Evolutionary conservation across 2,888 invertebrate species (phyloP).

Genomic region (Brachyptera risi): DNA sequence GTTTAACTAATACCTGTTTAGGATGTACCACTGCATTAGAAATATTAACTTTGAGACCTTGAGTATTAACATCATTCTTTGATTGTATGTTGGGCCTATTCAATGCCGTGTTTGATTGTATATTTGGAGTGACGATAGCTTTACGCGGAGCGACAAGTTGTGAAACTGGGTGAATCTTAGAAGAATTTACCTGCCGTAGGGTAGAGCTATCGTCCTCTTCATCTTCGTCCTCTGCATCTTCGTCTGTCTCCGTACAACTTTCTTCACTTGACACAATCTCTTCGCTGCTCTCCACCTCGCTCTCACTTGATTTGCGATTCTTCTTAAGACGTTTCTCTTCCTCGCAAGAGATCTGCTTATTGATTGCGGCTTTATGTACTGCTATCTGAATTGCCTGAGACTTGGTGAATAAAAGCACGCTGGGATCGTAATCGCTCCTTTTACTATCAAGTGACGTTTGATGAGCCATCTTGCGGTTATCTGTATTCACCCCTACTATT

Average conservation of each 20-base stretch:
- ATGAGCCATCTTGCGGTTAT: not conserved
- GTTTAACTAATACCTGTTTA: not conserved
- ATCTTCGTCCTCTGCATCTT: constrained; percentile 27
- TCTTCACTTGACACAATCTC: constrained; percentile 37
- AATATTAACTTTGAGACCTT: not conserved
- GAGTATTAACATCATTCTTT: not conserved
- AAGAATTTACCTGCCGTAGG: constrained; percentile 5
- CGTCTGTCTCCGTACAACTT: constrained; percentile 33
- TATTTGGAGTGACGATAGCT: too few relatives aligned
- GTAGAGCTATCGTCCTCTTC: constrained; percentile 26
- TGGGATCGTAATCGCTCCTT: constrained; percentile 40
- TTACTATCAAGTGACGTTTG: constrained; percentile 27
- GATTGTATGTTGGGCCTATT: not conserved
- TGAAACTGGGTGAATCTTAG: not conserved
- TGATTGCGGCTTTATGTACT: constrained; percentile 45
- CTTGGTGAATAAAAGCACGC: constrained; percentile 42
- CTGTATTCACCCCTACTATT: too few relatives aligned
- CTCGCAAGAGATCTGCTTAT: constrained; percentile 44
- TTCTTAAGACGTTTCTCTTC: constrained; percentile 37
- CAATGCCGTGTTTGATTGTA: too few relatives aligned
- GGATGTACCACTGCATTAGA: too few relatives aligned
- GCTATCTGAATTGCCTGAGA: constrained; percentile 44
- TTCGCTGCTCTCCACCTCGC: constrained; percentile 29
- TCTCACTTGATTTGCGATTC: constrained; percentile 4
- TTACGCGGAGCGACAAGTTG: too few relatives aligned